Conservation (phyloP, 2,888 invertebrate genomes). For the Nephrotoma flavescens region DNA sequence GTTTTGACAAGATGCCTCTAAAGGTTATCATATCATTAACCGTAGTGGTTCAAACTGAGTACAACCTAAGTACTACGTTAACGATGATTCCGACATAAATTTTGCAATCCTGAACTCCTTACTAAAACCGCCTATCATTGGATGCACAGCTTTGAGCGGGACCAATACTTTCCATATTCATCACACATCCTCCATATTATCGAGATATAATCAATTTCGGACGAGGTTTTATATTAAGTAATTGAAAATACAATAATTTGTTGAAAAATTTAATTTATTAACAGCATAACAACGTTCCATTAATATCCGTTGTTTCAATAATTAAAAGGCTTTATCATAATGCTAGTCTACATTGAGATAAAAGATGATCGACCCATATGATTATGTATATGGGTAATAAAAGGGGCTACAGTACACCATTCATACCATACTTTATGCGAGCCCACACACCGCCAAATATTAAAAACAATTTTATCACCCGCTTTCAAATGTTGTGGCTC, state of each 20-base stretch:
- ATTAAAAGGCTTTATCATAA: not conserved
- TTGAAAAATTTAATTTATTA: not conserved
- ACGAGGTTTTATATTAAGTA: no score
- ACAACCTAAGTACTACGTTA: no score
- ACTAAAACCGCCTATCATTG: no score
- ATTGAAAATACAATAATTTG: not conserved
- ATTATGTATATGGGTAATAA: constrained; percentile 23
- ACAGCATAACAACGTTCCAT: not conserved
- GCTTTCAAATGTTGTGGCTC: constrained; percentile 41
- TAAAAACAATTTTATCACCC: constrained; percentile 56
- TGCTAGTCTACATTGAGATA: not conserved
- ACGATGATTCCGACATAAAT: no score
- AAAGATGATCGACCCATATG: constrained; percentile 7
- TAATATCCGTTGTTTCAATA: not conserved
- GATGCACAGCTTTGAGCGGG: no score
- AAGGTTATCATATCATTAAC: no score
- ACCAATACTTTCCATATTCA: no score
- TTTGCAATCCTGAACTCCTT: no score
- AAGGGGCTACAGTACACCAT: constrained; percentile 47
- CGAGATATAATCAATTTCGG: no score
- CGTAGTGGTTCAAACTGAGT: no score
- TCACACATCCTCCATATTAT: no score
- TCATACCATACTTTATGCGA: constrained; percentile 89
- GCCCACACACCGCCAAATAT: constrained; percentile 76
- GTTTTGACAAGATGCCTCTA: no score